A percentile compares a stretch with the other conserved stretches of the same genome.
These are phyloP conservation scores for Babylonia areolata DNA, from an alignment of 1,140 invertebrate genomes.

Conservation along the genomic window DNA sequence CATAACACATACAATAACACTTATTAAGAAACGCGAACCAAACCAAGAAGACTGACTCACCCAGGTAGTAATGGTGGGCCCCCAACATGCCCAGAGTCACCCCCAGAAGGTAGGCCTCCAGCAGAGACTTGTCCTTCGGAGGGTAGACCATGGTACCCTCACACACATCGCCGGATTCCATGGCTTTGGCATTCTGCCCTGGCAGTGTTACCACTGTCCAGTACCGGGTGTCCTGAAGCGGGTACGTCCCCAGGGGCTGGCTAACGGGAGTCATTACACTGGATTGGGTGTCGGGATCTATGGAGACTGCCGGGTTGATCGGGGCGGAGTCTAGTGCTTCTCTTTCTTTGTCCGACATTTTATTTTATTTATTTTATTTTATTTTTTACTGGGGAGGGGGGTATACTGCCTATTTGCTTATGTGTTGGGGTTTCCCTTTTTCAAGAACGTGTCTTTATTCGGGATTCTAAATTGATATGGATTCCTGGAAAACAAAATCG, in stretches of 20 bases:
- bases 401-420: too few relatives aligned
- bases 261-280: too few relatives aligned
- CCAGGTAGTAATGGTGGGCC: constrained; percentile 62
- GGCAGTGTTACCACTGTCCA: not conserved
- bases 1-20: not conserved
- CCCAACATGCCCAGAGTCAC: constrained; percentile 55
- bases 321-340: not conserved
- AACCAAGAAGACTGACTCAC: not conserved
- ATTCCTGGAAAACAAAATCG: too few relatives aligned
- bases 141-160: not conserved
- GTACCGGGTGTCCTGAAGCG: not conserved
- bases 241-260: not conserved
- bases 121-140: constrained; percentile 30
- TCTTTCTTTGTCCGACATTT: not conserved
- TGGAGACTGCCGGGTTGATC: not conserved
- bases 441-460: too few relatives aligned
- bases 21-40: not conserved
- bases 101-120: constrained; percentile 52
- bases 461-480: too few relatives aligned
- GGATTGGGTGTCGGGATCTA: not conserved
- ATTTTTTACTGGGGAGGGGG: too few relatives aligned
- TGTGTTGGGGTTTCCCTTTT: too few relatives aligned
- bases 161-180: not conserved
- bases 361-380: not conserved
- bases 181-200: not conserved